Base-by-base conservation (phyloP, 2,797 vertebrate genomes). In the Mormyrus proboscirostris region DNA sequence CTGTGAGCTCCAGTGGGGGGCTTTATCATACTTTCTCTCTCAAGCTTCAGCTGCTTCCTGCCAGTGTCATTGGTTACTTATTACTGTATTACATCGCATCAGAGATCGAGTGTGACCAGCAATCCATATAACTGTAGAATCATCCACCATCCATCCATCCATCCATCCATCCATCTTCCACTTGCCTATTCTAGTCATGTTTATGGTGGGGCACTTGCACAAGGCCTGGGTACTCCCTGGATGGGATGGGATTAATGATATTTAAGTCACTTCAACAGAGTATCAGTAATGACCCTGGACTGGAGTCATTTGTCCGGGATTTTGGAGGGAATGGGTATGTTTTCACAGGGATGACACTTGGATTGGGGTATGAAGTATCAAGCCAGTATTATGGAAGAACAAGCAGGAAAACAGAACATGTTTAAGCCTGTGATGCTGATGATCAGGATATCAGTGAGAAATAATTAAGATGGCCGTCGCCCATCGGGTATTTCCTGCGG, bases 381-480 rank as follows among this genome's bases (percentile, higher is more conserved):
- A 85, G 76, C 47, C 41, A 76, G 44, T 53, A 47, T 47, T 8
- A 73, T 33, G 25, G 87, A 88, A 47, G 65, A 19, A 25, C 33
- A 59, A 83, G 73, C 51, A 59, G 53, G 76, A 89, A 47, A 89
- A n/a, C 73, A 59, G 79, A 22, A 88, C 82, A 55, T 88, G 73
- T 83, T 88, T 73, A 41, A 69, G 89, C 55, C 47, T 16, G 76
- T 41, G 76, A 25, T 33, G 38, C 2, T 89, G 89, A 89, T 88
- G 82, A 90, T 89, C 59, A 50, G 49, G 53, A 38, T 87, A 90
- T 91, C 88, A 88, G 50, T 88, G 85, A 57, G 55, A 38, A 88
- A 86, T 89, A 89, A 91, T 90, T 90, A 57, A 57, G 90, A 85
- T 2, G 62, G 57, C 57, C 73, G n/a, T 41, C 69, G 86, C 85